phyloP scores from a whole-genome alignment of 2,888 invertebrate genomes.

The Sphaerophoria taeniata region DNA sequence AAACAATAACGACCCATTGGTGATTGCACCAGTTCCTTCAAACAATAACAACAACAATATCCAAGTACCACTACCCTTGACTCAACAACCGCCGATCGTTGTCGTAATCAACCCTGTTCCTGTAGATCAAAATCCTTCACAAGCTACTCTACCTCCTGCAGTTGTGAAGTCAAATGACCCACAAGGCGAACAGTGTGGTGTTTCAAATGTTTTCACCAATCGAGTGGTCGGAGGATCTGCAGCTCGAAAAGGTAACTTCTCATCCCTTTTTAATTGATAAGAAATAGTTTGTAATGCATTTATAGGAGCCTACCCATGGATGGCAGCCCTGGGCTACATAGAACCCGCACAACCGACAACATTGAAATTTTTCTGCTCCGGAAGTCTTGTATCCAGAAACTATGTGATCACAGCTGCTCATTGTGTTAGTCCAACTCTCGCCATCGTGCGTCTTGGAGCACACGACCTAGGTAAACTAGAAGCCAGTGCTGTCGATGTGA shows the following conservation, averaged over 20 bases:
- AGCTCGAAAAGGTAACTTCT: slow-evolving; percentile 77
- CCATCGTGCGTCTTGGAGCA: slow-evolving; percentile 90
- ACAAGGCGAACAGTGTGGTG: slow-evolving; percentile 83
- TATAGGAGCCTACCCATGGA: slow-evolving; percentile 91
- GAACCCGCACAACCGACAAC: slow-evolving; percentile 81
- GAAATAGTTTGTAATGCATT: neutral
- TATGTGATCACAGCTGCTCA: slow-evolving; percentile 90
- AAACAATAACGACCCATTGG: neutral
- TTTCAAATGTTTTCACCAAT: slow-evolving; percentile 79
- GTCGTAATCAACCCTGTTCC: neutral
- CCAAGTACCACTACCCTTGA: no score
- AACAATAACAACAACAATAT: no score
- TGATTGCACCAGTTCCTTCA: slow-evolving; percentile 24
- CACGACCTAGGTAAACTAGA: slow-evolving; percentile 86
- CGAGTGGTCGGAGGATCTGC: slow-evolving; percentile 85
- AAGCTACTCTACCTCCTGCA: neutral
- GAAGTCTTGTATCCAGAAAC: slow-evolving; percentile 87
- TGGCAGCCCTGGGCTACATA: slow-evolving; percentile 89
- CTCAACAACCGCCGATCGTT: neutral
- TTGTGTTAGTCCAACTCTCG: slow-evolving; percentile 78
- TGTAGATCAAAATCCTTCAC: slow-evolving; percentile 8
- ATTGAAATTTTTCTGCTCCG: slow-evolving; percentile 88
- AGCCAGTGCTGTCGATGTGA: slow-evolving; percentile 86
- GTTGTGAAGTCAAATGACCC: neutral
- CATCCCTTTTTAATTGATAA: neutral